These are phyloP conservation scores for Popillia japonica DNA, from an alignment of 1,140 invertebrate species.

Conservation along the genomic window DNA sequence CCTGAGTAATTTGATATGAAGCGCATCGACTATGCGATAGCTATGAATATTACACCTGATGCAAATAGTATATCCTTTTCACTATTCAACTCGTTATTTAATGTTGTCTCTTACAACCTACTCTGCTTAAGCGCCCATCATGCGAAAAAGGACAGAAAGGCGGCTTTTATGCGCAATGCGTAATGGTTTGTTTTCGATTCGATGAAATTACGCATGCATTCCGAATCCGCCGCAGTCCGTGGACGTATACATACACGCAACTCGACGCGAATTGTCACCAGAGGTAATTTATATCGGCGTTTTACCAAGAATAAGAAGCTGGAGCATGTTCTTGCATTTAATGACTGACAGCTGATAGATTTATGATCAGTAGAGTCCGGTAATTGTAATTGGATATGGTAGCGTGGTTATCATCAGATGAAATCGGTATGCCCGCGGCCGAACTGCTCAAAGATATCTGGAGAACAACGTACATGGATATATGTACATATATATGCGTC, in stretches of 20 bases:
- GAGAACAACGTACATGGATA: background rate
- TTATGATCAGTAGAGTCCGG: constrained; percentile 36
- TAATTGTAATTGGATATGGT: constrained; percentile 45
- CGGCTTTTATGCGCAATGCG: background rate
- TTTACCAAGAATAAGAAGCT: constrained; percentile 34
- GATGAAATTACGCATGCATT: constrained; percentile 14
- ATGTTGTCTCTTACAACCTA: background rate
- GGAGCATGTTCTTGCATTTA: constrained; percentile 37
- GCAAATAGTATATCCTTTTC: constrained; percentile 7
- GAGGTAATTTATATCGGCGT: background rate
- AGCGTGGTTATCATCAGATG: constrained; percentile 39
- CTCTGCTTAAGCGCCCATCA: background rate
- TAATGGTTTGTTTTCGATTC: constrained; percentile 14
- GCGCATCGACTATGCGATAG: background rate
- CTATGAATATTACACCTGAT: background rate
- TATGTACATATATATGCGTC: background rate
- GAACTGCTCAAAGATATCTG: background rate
- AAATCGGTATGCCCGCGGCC: constrained; percentile 28
- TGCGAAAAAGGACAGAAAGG: background rate
- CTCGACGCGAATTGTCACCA: constrained; percentile 3
- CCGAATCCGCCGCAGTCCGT: background rate
- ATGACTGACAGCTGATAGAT: constrained; percentile 40
- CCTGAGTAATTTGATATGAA: too few species aligned
- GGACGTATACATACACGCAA: constrained; percentile 13
- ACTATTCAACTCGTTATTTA: background rate